A percentile compares a stretch with the other conserved stretches of the same genome.
phyloP scores from a whole-genome alignment of 2,797 vertebrate genomes.

The Aldrovandia affinis region DNA sequence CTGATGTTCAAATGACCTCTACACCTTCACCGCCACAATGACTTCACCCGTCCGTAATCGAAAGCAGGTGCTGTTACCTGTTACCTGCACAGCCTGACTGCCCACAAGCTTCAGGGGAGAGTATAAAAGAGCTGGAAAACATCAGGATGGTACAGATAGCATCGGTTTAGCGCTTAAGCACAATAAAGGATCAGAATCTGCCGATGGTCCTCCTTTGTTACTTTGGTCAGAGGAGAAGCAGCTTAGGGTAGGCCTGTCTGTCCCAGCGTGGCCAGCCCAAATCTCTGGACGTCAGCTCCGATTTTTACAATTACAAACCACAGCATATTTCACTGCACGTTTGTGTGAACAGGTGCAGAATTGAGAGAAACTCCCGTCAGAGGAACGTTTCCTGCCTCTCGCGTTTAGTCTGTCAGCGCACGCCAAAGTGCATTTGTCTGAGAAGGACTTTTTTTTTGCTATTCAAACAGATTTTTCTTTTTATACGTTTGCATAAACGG shows the following conservation, averaged over 20 bases:
- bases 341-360: slow-evolving; percentile 37
- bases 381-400: slow-evolving; percentile 15
- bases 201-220: slow-evolving; percentile 46
- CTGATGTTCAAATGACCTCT: not conserved
- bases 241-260: slow-evolving; percentile 16
- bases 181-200: slow-evolving; percentile 61
- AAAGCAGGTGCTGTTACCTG: slow-evolving; percentile 45
- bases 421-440: slow-evolving; percentile 23
- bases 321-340: slow-evolving; percentile 17
- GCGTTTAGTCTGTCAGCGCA: slow-evolving; percentile 35
- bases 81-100: slow-evolving; percentile 42
- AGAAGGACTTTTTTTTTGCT: slow-evolving; percentile 29
- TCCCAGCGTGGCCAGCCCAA: slow-evolving; percentile 7
- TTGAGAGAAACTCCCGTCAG: slow-evolving; percentile 21
- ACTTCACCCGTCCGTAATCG: slow-evolving; percentile 46
- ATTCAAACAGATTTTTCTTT: slow-evolving; percentile 26
- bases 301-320: slow-evolving; percentile 33
- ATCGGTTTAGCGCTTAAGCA: slow-evolving; percentile 64
- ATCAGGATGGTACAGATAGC: slow-evolving; percentile 39
- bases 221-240: slow-evolving; percentile 49
- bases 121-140: slow-evolving; percentile 54
- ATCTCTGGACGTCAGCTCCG: slow-evolving; percentile 11
- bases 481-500: not conserved
- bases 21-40: slow-evolving; percentile 15
- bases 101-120: slow-evolving; percentile 58